Percentiles rank a stretch among this genome's conserved stretches.
Conservation (phyloP, 1,140 invertebrate species). For the Sinonovacula constricta region DNA sequence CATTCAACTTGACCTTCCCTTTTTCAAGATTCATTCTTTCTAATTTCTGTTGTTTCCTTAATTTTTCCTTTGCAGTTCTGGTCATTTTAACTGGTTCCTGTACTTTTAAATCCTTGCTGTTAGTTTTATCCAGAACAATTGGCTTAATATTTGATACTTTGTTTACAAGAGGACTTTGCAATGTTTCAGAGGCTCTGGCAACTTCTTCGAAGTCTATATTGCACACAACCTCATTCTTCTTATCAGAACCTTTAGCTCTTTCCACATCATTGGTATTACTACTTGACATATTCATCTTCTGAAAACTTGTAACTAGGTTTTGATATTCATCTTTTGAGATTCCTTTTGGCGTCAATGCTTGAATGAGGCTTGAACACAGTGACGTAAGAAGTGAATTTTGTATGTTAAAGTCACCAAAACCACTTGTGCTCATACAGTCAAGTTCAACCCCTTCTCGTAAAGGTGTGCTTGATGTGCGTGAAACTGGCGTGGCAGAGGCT, state of each 20-base stretch:
- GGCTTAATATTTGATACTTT: constrained; percentile 6
- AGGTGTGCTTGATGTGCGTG: too few relatives aligned
- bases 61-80: constrained; percentile 39
- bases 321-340: constrained; percentile 37
- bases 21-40: constrained; percentile 8
- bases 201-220: constrained; percentile 40
- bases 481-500: too few relatives aligned
- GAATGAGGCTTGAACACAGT: constrained; percentile 40
- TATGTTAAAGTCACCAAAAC: constrained; percentile 47
- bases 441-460: too few relatives aligned
- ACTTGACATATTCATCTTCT: constrained; percentile 22
- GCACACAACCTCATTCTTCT: neutral
- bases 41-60: constrained; percentile 24
- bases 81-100: constrained; percentile 8
- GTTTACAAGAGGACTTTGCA: constrained; percentile 21
- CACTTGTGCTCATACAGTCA: constrained; percentile 2
- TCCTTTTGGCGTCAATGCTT: constrained; percentile 48
- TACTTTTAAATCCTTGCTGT: neutral
- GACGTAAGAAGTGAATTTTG: constrained; percentile 40
- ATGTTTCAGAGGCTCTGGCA: constrained; percentile 26
- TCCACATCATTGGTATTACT: neutral
- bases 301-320: constrained; percentile 10
- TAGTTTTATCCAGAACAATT: constrained; percentile 1
- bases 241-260: neutral
- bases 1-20: constrained; percentile 3